These are phyloP conservation scores for Grus americana DNA, from an alignment of 2,113 vertebrate genomes.

Conservation along the genomic window DNA sequence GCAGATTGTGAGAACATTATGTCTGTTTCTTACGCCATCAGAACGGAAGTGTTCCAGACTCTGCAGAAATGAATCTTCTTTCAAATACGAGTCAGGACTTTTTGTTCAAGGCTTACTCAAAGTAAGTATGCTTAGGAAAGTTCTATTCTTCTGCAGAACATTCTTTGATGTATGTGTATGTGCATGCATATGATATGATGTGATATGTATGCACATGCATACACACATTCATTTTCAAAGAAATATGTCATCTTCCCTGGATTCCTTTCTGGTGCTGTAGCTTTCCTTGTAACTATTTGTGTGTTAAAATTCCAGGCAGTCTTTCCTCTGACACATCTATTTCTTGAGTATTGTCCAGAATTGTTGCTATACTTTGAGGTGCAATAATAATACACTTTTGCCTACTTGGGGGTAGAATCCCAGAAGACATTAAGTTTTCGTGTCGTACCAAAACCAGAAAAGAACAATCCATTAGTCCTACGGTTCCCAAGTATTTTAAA, in stretches of 20 bases:
- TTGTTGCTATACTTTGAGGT: background rate
- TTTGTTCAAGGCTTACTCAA: constrained; percentile 97
- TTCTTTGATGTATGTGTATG: background rate
- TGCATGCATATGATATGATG: background rate
- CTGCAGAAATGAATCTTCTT: constrained; percentile 86
- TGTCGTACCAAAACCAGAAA: background rate
- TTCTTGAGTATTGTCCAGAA: background rate
- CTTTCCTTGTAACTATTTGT: background rate
- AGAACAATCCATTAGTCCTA: background rate
- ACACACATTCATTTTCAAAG: background rate
- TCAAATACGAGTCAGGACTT: constrained; percentile 94
- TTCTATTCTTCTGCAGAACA: background rate
- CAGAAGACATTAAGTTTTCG: background rate
- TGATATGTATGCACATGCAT: no score
- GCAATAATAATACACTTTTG: background rate
- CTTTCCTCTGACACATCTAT: background rate
- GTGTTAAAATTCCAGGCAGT: background rate
- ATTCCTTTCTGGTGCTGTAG: accelerated
- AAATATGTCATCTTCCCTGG: background rate
- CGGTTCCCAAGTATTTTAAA: background rate
- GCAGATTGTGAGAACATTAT: constrained; percentile 93
- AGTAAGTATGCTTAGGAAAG: constrained; percentile 71
- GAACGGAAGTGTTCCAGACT: constrained; percentile 94
- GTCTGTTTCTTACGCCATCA: constrained; percentile 90
- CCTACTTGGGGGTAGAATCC: background rate